Conservation (phyloP, 2,113 vertebrate genomes). For the Ondatra zibethicus region DNA sequence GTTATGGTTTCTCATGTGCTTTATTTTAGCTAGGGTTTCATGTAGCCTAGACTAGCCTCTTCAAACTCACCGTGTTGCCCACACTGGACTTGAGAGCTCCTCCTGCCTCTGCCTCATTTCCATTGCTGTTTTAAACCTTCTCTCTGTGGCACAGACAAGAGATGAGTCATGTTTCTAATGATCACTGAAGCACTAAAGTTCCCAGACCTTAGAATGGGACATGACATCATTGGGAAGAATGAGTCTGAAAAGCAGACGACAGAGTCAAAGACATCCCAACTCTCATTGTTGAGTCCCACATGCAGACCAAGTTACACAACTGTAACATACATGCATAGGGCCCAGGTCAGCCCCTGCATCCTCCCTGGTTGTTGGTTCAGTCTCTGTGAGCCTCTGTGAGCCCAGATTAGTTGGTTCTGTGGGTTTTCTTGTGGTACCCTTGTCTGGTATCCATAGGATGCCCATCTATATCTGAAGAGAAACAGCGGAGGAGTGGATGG, state of each 20-base stretch:
- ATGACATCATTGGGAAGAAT: background rate
- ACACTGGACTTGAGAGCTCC: background rate
- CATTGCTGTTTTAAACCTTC: background rate
- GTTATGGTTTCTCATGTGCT: background rate
- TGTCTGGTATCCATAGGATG: background rate
- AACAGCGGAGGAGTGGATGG: too few relatives aligned
- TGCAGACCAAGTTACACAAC: background rate
- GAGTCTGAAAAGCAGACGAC: background rate
- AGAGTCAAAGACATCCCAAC: background rate
- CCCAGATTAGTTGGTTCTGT: background rate
- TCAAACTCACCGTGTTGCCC: background rate
- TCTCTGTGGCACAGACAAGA: background rate
- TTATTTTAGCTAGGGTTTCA: background rate
- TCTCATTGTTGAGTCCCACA: background rate
- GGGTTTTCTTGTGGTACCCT: background rate
- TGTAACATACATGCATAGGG: background rate
- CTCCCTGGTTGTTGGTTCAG: background rate
- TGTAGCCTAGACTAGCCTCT: background rate
- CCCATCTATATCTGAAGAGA: too few relatives aligned
- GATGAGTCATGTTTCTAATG: background rate
- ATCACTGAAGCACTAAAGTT: background rate
- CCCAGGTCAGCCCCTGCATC: background rate
- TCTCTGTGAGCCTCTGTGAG: background rate
- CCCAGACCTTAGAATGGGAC: background rate
- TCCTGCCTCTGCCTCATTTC: background rate